These are phyloP conservation scores for Pseudomugil gertrudae DNA, from an alignment of 2,797 vertebrate genomes.

Conservation along the genomic window DNA sequence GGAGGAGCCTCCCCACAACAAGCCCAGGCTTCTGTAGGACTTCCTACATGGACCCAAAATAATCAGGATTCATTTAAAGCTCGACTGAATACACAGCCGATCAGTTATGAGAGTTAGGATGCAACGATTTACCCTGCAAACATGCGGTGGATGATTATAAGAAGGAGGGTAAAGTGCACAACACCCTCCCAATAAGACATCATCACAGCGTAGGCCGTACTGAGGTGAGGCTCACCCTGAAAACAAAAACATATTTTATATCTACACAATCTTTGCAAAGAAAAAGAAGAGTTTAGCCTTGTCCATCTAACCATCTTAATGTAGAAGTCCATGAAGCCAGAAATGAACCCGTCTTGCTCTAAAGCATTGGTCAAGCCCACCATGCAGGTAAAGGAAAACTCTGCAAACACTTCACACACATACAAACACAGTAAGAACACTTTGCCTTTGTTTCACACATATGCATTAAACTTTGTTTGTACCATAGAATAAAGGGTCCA, in stretches of 20 bases:
- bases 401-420: slow-evolving; percentile 83
- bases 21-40: slow-evolving; percentile 83
- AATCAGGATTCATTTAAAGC: background rate
- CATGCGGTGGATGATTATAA: slow-evolving; percentile 83
- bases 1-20: slow-evolving; percentile 92
- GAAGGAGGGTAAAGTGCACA: slow-evolving; percentile 85
- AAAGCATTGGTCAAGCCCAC: slow-evolving; percentile 86
- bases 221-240: slow-evolving; percentile 88
- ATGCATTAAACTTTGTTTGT: slow-evolving; percentile 7
- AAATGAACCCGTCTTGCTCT: slow-evolving; percentile 88
- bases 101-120: too few relatives aligned
- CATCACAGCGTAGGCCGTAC: slow-evolving; percentile 86
- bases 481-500: slow-evolving; percentile 89
- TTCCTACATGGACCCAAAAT: slow-evolving; percentile 74
- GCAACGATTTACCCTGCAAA: slow-evolving; percentile 74
- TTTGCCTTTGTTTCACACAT: background rate
- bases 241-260: too few relatives aligned
- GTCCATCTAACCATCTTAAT: slow-evolving; percentile 80
- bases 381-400: slow-evolving; percentile 85
- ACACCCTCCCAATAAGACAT: slow-evolving; percentile 92
- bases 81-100: background rate
- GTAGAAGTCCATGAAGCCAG: slow-evolving; percentile 87
- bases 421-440: background rate
- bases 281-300: background rate
- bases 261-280: background rate